Conservation (phyloP, 2,113 vertebrate genomes). For the Suricata suricatta region DNA sequence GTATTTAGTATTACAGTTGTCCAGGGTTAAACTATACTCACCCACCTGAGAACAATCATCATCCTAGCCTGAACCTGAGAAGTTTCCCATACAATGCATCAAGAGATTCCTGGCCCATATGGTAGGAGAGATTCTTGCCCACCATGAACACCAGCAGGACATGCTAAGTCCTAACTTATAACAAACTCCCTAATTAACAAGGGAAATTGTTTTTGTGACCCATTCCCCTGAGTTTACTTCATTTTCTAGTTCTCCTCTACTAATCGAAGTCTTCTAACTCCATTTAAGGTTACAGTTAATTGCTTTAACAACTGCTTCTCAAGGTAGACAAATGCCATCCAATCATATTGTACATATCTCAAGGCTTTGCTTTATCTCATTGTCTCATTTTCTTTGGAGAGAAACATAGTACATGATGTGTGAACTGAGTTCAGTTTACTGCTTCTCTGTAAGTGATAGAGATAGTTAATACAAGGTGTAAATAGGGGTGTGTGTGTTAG, state of each 20-base stretch:
- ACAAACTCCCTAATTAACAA: background rate
- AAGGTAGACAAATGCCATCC: background rate
- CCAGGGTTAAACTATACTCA: background rate
- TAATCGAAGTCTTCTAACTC: background rate
- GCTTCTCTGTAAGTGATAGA: background rate
- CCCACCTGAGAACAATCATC: background rate
- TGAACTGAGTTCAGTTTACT: background rate
- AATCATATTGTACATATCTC: background rate
- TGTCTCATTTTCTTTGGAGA: constrained; percentile 11
- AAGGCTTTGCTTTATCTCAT: constrained; percentile 10
- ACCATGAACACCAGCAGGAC: background rate
- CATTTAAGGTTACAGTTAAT: background rate
- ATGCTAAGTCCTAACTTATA: background rate
- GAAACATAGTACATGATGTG: background rate
- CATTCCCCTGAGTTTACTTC: background rate
- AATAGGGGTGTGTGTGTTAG: background rate
- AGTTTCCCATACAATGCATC: background rate
- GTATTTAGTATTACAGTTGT: background rate
- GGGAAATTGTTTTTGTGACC: constrained; percentile 11
- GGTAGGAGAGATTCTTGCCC: background rate
- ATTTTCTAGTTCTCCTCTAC: background rate
- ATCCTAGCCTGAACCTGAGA: background rate
- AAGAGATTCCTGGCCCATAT: background rate
- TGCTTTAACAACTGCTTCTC: background rate
- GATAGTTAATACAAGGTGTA: background rate